Evolutionary conservation across 2,888 invertebrate genomes (phyloP).

Genomic region (Argyresthia goedartella): DNA sequence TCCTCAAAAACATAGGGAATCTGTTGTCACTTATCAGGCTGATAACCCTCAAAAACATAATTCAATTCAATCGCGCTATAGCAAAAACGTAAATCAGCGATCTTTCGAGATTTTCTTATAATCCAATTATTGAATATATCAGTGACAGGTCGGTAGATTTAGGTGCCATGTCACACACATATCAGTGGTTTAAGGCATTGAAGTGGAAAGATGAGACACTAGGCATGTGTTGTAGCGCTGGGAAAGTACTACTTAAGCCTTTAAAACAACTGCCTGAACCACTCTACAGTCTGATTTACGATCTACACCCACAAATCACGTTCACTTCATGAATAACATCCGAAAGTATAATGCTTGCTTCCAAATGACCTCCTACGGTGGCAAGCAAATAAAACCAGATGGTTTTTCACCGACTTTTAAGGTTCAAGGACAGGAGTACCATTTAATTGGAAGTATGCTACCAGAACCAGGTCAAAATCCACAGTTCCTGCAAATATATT

Average conservation of each 20-base stretch:
- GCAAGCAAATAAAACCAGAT: slow-evolving; percentile 16
- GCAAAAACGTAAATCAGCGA: background rate
- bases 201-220: too few species aligned
- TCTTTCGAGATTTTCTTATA: background rate
- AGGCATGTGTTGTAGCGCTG: too few species aligned
- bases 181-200: too few species aligned
- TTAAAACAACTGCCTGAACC: background rate
- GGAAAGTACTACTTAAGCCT: background rate
- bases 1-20: too few species aligned
- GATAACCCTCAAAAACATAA: too few species aligned
- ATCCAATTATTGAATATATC: background rate
- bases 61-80: background rate
- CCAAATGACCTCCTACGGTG: slow-evolving; percentile 22
- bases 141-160: background rate
- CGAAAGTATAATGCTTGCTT: slow-evolving; percentile 14
- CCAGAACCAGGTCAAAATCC: slow-evolving; percentile 17
- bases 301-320: background rate
- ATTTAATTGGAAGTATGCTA: slow-evolving; percentile 16
- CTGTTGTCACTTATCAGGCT: too few species aligned
- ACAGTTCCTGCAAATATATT: slow-evolving; percentile 25
- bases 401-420: slow-evolving; percentile 19
- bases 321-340: slow-evolving; percentile 9
- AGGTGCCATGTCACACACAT: background rate
- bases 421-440: slow-evolving; percentile 15
- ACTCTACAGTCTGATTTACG: background rate